Evolutionary conservation across 2,888 invertebrate species (phyloP).

Genomic region (Caenorhabditis sp.): DNA sequence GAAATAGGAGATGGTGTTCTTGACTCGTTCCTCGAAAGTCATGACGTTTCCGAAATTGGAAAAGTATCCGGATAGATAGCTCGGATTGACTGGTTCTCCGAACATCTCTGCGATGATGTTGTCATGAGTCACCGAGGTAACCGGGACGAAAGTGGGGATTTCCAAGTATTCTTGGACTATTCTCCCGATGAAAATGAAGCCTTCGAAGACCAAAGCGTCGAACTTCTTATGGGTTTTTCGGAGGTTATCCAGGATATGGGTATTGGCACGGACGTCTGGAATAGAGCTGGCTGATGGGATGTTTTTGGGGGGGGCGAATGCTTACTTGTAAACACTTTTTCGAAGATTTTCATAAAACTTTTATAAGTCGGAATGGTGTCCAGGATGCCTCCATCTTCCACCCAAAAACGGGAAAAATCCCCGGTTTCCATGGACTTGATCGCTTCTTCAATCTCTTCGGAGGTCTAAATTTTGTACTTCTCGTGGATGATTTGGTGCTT

Average conservation of each 20-base stretch:
- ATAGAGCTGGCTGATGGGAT: neutral
- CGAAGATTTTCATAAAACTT: slow-evolving; percentile 8
- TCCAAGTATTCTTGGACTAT: neutral
- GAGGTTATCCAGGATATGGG: slow-evolving; percentile 4
- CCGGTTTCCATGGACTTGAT: slow-evolving; percentile 7
- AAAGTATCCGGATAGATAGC: slow-evolving; percentile 4
- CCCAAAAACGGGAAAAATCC: slow-evolving; percentile 48
- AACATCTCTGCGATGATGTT: neutral
- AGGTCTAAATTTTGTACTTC: no score
- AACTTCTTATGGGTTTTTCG: neutral
- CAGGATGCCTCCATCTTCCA: slow-evolving; percentile 20
- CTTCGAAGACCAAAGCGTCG: slow-evolving; percentile 7
- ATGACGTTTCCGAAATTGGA: slow-evolving; percentile 15
- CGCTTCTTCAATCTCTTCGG: slow-evolving; percentile 2
- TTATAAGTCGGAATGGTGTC: slow-evolving; percentile 9
- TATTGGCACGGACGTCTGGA: slow-evolving; percentile 2
- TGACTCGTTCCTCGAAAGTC: slow-evolving; percentile 3
- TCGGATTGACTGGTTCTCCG: slow-evolving; percentile 11
- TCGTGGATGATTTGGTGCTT: no score
- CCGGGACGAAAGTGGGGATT: slow-evolving; percentile 1
- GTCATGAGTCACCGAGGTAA: slow-evolving; percentile 7
- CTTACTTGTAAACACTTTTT: no score
- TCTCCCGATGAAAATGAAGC: slow-evolving; percentile 14
- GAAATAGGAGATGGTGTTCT: neutral
- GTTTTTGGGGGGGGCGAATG: no score